Conservation (phyloP, 2,888 invertebrate species). For the Ferrisia virgata region DNA sequence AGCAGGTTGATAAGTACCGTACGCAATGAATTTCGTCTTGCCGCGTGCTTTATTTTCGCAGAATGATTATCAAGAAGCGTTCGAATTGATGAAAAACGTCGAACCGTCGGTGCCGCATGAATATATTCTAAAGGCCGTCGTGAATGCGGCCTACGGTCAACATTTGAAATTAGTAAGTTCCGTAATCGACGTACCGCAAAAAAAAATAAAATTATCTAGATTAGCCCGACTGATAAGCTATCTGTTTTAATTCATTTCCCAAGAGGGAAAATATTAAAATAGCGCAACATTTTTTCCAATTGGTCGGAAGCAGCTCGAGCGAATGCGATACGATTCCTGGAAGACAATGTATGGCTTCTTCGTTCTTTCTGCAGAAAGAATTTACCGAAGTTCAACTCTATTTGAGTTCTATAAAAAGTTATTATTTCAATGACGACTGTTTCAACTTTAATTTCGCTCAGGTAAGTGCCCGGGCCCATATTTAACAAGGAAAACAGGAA, state of each 20-base stretch:
- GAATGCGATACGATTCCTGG: slow-evolving; percentile 98
- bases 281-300: slow-evolving; percentile 93
- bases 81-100: slow-evolving; percentile 81
- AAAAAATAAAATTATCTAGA: neutral
- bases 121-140: slow-evolving; percentile 93
- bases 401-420: slow-evolving; percentile 94
- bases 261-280: slow-evolving; percentile 90
- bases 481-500: neutral
- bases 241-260: too few relatives aligned
- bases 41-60: slow-evolving; percentile 46
- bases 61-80: slow-evolving; percentile 84
- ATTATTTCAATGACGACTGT: slow-evolving; percentile 83
- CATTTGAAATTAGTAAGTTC: slow-evolving; percentile 59
- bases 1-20: too few relatives aligned
- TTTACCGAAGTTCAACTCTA: slow-evolving; percentile 96
- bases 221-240: too few relatives aligned
- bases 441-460: slow-evolving; percentile 87
- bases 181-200: slow-evolving; percentile 1
- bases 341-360: slow-evolving; percentile 96
- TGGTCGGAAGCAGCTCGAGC: slow-evolving; percentile 92
- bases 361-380: slow-evolving; percentile 89
- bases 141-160: slow-evolving; percentile 89
- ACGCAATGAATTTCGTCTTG: neutral
- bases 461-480: slow-evolving; percentile 52
- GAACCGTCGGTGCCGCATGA: slow-evolving; percentile 93